Conservation (phyloP, 2,113 vertebrate genomes). For the Trematomus loennbergii region DNA sequence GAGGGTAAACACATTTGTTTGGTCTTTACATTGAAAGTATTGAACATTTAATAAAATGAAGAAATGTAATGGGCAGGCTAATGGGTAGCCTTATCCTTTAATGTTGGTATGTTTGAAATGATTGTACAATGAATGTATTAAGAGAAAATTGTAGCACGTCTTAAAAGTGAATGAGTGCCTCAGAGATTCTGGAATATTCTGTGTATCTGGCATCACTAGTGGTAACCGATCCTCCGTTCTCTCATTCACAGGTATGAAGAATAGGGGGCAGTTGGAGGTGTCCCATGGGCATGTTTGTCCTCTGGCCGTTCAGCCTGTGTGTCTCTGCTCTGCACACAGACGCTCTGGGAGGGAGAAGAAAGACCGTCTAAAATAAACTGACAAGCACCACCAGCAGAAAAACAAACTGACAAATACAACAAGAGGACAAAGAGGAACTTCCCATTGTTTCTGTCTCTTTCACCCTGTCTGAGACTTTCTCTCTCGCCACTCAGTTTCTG, state of each 20-base stretch:
- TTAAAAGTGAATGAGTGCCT: neutral
- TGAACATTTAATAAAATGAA: too few species aligned
- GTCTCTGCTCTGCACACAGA: slow-evolving; percentile 54
- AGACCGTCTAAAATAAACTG: slow-evolving; percentile 69
- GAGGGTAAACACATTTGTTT: too few species aligned
- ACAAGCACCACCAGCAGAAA: slow-evolving; percentile 60
- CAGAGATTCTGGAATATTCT: neutral
- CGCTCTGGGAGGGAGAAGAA: slow-evolving; percentile 56
- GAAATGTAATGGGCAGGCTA: too few species aligned
- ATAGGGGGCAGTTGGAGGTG: slow-evolving; percentile 38
- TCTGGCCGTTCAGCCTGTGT: slow-evolving; percentile 51
- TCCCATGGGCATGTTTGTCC: slow-evolving; percentile 68
- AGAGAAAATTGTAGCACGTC: neutral
- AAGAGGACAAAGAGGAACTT: slow-evolving; percentile 25
- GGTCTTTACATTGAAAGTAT: too few species aligned
- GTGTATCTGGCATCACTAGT: neutral
- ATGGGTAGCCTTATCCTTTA: too few species aligned
- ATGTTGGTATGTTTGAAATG: neutral
- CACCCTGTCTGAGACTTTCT: slow-evolving; percentile 1
- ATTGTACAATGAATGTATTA: neutral
- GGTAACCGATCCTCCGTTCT: slow-evolving; percentile 15
- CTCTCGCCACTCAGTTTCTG: slow-evolving; percentile 40
- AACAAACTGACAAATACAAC: slow-evolving; percentile 23
- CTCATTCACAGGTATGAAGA: slow-evolving; percentile 74
- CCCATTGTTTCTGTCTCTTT: slow-evolving; percentile 6